These are phyloP conservation scores for Popillia japonica DNA, from an alignment of 1,140 invertebrate species.

Conservation along the genomic window DNA sequence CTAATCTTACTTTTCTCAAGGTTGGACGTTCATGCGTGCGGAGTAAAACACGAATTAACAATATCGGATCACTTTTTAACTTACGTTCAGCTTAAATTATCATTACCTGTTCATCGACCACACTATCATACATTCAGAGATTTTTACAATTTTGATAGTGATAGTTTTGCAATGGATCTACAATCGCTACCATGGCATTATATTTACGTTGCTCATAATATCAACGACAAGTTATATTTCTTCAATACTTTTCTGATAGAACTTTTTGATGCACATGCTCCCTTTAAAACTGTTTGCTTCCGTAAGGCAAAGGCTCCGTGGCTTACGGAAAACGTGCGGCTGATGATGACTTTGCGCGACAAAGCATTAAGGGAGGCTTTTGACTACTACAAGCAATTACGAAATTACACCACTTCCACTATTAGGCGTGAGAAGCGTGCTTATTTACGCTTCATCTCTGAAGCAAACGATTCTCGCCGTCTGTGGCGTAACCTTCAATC, in stretches of 20 bases:
- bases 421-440: neutral
- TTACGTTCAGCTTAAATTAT: no score
- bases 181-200: no score
- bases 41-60: neutral
- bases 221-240: no score
- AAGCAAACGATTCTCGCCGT: neutral
- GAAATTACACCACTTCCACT: slow-evolving; percentile 5
- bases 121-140: no score
- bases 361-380: slow-evolving; percentile 1
- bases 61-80: neutral
- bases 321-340: neutral
- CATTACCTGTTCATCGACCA: no score
- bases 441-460: neutral
- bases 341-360: neutral
- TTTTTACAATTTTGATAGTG: no score
- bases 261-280: no score
- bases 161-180: no score
- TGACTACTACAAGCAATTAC: slow-evolving; percentile 13
- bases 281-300: no score
- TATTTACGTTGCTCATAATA: no score
- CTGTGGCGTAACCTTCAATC: neutral
- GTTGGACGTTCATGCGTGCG: neutral
- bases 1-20: neutral
- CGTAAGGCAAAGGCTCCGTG: no score
- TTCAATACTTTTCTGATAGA: no score